Percentiles rank a stretch among this genome's conserved stretches.
These are phyloP conservation scores for Acleris literana DNA, from an alignment of 2,888 invertebrate species.

Conservation along the genomic window DNA sequence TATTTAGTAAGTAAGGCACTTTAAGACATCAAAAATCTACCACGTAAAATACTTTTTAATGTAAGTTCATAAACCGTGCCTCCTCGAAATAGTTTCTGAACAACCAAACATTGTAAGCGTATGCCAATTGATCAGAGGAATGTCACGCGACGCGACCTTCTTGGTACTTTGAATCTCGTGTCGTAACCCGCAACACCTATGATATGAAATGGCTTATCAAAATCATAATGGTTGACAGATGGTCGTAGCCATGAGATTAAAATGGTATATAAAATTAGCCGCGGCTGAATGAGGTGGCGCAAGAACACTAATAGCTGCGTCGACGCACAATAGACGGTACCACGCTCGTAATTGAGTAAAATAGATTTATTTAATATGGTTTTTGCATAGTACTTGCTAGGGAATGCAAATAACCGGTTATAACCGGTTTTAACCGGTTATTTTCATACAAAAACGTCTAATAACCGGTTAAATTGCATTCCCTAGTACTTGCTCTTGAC, in stretches of 20 bases:
- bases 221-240: constrained; percentile 49
- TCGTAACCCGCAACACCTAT: constrained; percentile 14
- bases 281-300: constrained; percentile 40
- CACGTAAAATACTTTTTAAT: no score
- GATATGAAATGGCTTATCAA: constrained; percentile 22
- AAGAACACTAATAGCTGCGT: constrained; percentile 34
- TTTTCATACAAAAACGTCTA: no score
- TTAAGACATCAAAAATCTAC: no score
- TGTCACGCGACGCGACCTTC: not conserved
- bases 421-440: no score
- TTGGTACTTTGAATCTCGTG: constrained; percentile 4
- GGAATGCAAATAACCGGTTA: no score
- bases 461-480: no score
- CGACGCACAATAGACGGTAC: constrained; percentile 29
- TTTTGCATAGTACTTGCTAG: not conserved
- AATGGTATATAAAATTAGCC: constrained; percentile 45
- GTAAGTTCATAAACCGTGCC: no score
- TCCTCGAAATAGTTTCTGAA: no score
- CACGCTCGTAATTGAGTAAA: constrained; percentile 31
- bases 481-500: no score
- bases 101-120: no score
- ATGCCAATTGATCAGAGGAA: not conserved
- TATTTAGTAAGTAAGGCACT: no score
- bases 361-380: not conserved
- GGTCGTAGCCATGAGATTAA: constrained; percentile 36